Conservation (phyloP, 2,113 vertebrate genomes). For the Aythya baeri region DNA sequence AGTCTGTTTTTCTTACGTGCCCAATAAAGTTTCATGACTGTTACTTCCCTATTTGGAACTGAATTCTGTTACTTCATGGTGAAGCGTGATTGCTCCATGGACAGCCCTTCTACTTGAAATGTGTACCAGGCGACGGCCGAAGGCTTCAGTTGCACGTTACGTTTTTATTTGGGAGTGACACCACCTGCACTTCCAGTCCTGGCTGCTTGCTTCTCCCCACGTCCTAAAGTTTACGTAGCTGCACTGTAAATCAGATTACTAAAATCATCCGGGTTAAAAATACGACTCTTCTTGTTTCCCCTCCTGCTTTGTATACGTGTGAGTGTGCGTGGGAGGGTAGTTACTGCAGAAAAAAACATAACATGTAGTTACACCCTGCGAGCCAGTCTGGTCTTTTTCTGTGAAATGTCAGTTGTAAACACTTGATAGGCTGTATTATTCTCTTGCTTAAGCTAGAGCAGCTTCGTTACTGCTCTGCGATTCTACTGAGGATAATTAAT, state of each 20-base stretch:
- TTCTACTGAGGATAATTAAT: not conserved
- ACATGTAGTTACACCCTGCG: not conserved
- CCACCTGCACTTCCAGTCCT: slow-evolving; percentile 6
- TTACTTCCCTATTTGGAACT: not conserved
- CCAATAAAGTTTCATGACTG: not conserved
- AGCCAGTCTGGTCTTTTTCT: not conserved
- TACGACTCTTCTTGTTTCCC: not conserved
- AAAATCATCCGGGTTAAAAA: slow-evolving; percentile 27
- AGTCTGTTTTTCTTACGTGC: not conserved
- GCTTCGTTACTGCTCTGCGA: not conserved
- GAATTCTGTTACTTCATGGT: not conserved
- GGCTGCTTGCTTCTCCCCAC: not conserved
- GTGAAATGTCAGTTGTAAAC: slow-evolving; percentile 13
- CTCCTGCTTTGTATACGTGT: not conserved
- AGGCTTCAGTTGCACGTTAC: not conserved
- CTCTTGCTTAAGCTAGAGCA: not conserved
- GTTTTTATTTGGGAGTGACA: not conserved
- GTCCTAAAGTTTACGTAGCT: not conserved
- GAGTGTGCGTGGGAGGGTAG: slow-evolving; percentile 16
- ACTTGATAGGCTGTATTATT: not conserved
- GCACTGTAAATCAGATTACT: not conserved
- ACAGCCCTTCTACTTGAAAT: not conserved
- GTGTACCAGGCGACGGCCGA: not conserved
- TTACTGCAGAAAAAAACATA: not conserved
- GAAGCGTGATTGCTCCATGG: not conserved